Base-by-base conservation (phyloP, 1,140 invertebrate genomes). In the Rhyzopertha dominica region DNA sequence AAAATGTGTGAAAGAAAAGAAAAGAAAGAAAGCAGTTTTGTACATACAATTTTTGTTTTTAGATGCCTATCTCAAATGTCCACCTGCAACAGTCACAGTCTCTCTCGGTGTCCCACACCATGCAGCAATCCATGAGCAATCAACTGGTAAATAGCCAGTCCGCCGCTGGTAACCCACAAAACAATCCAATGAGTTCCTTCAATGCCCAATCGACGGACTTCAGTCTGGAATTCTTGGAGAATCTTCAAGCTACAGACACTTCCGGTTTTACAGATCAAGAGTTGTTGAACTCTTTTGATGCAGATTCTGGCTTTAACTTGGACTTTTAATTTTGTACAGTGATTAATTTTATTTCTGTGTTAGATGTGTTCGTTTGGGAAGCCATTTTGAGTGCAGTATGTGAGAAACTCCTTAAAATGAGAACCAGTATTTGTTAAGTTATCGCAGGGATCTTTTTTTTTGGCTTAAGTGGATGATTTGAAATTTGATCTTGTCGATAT, bases 161-260 rank as follows among this genome's bases (percentile, higher is more conserved):
- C 51, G 43, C 53, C 55, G 40, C 69, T 66, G 31, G 66, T 66
- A 50, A 71, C 66, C 47, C 67, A 56, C 58, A 66, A 66, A 51
- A 63, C 56, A 56, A 72, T 68, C 9, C 69, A 49, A 49, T 73
- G 62, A 58, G 63, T 69, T 61, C 70, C 70, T 68, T 75, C 74
- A 68, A 66, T 71, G 30, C 74, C 58, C 53, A 78, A 74, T 64
- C 81, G 0, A 72, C 77, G 14, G 84, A 87, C 60, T 85, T 87
- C 58, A 84, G 79, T 65, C 73, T 87, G 47, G 85, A 88, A 72
- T 84, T 87, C 66, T 68, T 88, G n/a, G 85, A 87, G 56, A 84
- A 83, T 65, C 74, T 87, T 61, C 80, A 81, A 25, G 74, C 80
- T 37, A 74, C 74, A 14, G 82, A 85, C 56, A 72, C 80, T 28